These are phyloP conservation scores for Bombyx mandarina DNA, from an alignment of 1,140 invertebrate genomes.

Conservation along the genomic window DNA sequence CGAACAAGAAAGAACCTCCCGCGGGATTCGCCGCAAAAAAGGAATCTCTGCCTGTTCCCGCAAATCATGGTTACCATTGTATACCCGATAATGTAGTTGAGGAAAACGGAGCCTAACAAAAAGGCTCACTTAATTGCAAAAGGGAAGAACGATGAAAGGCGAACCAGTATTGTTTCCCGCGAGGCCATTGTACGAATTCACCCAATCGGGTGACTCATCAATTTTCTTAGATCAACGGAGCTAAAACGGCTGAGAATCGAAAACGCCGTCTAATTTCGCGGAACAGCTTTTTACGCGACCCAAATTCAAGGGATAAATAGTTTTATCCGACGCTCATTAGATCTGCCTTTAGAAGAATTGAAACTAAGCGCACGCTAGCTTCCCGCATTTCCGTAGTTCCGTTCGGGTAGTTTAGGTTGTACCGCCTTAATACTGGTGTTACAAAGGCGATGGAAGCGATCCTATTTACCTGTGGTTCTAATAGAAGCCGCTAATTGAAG, in stretches of 20 bases:
- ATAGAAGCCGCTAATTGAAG: slow-evolving; percentile 24
- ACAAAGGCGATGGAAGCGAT: slow-evolving; percentile 12
- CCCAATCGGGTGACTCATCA: slow-evolving; percentile 56
- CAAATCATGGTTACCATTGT: slow-evolving; percentile 64
- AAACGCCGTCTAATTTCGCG: slow-evolving; percentile 36
- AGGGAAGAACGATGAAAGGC: slow-evolving; percentile 55
- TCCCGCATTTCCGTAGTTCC: no score
- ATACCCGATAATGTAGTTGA: slow-evolving; percentile 59
- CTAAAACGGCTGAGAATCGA: slow-evolving; percentile 45
- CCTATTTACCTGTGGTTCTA: neutral
- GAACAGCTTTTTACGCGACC: slow-evolving; percentile 1
- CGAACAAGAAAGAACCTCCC: slow-evolving; percentile 26
- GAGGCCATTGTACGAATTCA: slow-evolving; percentile 43
- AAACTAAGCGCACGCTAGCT: no score
- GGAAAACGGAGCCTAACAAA: slow-evolving; percentile 52
- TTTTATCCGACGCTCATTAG: slow-evolving; percentile 7
- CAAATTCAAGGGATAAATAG: slow-evolving; percentile 5
- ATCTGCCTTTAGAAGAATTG: no score
- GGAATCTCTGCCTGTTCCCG: slow-evolving; percentile 56
- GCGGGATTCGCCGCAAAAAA: slow-evolving; percentile 33
- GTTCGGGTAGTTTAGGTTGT: no score
- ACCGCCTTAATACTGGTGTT: no score
- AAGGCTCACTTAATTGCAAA: slow-evolving; percentile 62
- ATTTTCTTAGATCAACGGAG: slow-evolving; percentile 52
- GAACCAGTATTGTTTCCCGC: slow-evolving; percentile 50